Conservation (phyloP, 2,888 invertebrate genomes). For the Heliconius ethilla region DNA sequence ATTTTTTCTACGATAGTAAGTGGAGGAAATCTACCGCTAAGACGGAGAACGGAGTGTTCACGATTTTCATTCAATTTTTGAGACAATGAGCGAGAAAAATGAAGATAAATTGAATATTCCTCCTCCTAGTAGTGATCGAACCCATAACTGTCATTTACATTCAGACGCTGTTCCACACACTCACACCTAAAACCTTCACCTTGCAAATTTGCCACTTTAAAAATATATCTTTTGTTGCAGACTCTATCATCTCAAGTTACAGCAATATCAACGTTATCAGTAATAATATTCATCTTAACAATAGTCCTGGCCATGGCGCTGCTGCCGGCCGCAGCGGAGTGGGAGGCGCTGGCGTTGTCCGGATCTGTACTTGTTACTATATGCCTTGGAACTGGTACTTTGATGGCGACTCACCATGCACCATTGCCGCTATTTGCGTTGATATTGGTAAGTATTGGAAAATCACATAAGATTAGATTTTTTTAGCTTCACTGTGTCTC, state of each 20-base stretch:
- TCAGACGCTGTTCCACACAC: too few species aligned
- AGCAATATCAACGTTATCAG: slow-evolving; percentile 77
- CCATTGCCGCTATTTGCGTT: slow-evolving; percentile 89
- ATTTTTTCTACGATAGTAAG: neutral
- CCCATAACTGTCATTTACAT: too few species aligned
- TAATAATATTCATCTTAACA: slow-evolving; percentile 76
- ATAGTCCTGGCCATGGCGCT: slow-evolving; percentile 79
- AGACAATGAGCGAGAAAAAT: too few species aligned
- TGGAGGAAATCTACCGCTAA: neutral
- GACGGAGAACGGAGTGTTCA: too few species aligned
- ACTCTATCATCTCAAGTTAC: slow-evolving; percentile 72
- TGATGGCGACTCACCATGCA: slow-evolving; percentile 83
- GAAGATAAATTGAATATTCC: too few species aligned
- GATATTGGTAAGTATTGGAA: slow-evolving; percentile 80
- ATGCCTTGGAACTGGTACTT: slow-evolving; percentile 82
- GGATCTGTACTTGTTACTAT: slow-evolving; percentile 83
- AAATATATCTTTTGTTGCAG: slow-evolving; percentile 68
- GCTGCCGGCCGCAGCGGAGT: slow-evolving; percentile 82
- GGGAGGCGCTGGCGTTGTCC: slow-evolving; percentile 83
- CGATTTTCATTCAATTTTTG: too few species aligned
- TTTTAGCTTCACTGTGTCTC: too few species aligned
- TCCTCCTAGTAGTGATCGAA: too few species aligned
- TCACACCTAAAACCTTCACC: too few species aligned
- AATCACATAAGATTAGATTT: too few species aligned
- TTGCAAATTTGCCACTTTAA: too few species aligned